Base-by-base conservation (phyloP, 2,888 invertebrate species). In the Lasioglossum villosulum region DNA sequence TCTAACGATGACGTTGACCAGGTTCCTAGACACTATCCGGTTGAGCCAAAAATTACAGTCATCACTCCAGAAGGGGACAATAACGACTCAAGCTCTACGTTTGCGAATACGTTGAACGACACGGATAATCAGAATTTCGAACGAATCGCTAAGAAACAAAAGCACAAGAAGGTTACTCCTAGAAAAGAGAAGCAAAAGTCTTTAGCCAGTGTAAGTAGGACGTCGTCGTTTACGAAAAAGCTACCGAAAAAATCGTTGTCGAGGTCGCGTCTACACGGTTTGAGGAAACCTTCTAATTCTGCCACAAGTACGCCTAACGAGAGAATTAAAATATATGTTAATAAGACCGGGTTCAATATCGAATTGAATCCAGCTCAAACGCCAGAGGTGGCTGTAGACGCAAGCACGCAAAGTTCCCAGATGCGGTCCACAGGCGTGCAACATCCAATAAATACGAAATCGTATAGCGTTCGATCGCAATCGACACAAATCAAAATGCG, bases 21-120 rank as follows among this genome's bases (percentile, higher is more conserved):
- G 12, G 37, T 72, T 52, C 23, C 72, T 0, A 82, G 59, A 59
- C 76, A 81, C 23, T 84, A 89, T 79, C 91, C 90, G 1, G 73
- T 94, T 10, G 94, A 95, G 78, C 94, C 95, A 42, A 82, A 89
- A 23, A 87, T 95, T 4, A 93, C 90, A 16, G 86, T 95, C n/a
- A 79, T 94, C 4, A 91, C 90, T 4, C 91, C 92, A 16, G 91
- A 90, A 30, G 88, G 87, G 14, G 88, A 88, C 45, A 92, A 87
- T 37, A 90, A 84, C 6, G 87, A 88, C 59, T 91, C 91, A 10
- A 90, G 88, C 8, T 92, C 93, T 0, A 81, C 88, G 4, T 81
- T 90, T n/a, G 90, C 91, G 4, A 92, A 91, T 0, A 88, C 93
- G 14, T 82, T 93, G 0, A 93, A 93, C 37, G 93, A 95, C 34